Conservation (phyloP, 2,113 vertebrate genomes). For the Hyperoodon ampullatus region DNA sequence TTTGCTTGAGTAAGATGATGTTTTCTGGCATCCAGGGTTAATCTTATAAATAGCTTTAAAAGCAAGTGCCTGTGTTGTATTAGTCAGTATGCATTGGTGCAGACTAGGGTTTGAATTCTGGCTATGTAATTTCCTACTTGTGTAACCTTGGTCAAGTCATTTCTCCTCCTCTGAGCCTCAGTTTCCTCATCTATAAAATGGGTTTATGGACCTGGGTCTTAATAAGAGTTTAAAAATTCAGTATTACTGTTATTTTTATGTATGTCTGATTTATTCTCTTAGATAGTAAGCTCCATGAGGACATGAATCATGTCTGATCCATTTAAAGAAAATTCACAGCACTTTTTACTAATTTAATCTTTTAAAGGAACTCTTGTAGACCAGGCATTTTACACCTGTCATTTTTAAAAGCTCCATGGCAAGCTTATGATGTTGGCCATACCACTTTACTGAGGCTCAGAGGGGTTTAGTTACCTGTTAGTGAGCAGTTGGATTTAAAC, state of each 20-base stretch:
- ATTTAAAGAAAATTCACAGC: neutral
- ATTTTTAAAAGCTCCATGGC: neutral
- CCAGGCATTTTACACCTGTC: neutral
- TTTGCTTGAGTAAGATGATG: neutral
- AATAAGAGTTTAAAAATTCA: neutral
- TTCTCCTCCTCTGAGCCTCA: neutral
- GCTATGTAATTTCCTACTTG: neutral
- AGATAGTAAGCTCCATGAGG: neutral
- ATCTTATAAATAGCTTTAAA: neutral
- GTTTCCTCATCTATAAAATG: neutral
- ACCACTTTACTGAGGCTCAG: neutral
- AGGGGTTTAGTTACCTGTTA: neutral
- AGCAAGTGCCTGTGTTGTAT: neutral
- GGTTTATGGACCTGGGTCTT: neutral
- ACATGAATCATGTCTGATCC: constrained; percentile 1
- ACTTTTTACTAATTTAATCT: neutral
- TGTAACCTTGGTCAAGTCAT: neutral
- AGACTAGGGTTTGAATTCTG: neutral
- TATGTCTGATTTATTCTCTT: neutral
- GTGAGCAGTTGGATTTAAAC: neutral
- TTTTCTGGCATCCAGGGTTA: neutral
- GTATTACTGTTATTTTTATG: neutral
- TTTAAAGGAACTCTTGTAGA: neutral
- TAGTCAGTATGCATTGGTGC: neutral
- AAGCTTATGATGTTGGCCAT: neutral